Evolutionary conservation across 2,888 invertebrate species (phyloP).

Genomic region (Hypomecis punctinalis): DNA sequence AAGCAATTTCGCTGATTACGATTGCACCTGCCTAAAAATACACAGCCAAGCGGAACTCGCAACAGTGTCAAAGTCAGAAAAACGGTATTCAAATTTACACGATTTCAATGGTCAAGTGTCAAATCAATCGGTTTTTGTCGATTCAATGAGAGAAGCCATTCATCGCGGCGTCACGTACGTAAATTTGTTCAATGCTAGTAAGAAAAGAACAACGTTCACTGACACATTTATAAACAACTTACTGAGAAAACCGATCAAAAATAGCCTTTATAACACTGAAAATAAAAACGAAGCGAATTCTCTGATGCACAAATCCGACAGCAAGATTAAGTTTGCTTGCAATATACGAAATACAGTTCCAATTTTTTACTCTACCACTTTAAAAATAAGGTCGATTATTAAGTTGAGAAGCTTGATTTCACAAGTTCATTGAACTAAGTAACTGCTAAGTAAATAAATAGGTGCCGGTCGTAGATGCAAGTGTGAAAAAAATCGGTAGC

Average conservation of each 20-base stretch:
- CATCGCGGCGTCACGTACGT: constrained; percentile 63
- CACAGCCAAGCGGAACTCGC: constrained; percentile 28
- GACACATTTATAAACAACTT: constrained; percentile 20
- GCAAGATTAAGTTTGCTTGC: constrained; percentile 18
- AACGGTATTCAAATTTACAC: constrained; percentile 47
- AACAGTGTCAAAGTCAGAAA: constrained; percentile 55
- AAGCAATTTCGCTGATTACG: not conserved
- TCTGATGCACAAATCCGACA: constrained; percentile 16
- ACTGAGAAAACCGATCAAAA: constrained; percentile 17
- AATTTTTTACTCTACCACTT: constrained; percentile 20
- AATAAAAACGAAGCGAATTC: constrained; percentile 22
- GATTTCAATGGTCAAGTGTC: constrained; percentile 51
- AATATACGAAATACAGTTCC: constrained; percentile 4
- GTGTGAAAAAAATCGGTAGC: constrained; percentile 58
- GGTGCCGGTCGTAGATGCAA: constrained; percentile 63
- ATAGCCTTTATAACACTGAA: constrained; percentile 30
- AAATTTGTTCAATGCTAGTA: constrained; percentile 49
- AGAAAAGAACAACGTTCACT: constrained; percentile 39
- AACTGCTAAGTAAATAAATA: constrained; percentile 73
- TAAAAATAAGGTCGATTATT: constrained; percentile 28
- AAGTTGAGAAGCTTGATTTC: constrained; percentile 23
- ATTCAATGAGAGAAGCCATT: constrained; percentile 54
- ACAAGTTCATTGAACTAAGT: constrained; percentile 70
- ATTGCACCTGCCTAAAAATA: constrained; percentile 8
- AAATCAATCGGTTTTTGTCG: constrained; percentile 62